Conservation (phyloP, 2,888 invertebrate genomes). For the Helobdella robusta region DNA sequence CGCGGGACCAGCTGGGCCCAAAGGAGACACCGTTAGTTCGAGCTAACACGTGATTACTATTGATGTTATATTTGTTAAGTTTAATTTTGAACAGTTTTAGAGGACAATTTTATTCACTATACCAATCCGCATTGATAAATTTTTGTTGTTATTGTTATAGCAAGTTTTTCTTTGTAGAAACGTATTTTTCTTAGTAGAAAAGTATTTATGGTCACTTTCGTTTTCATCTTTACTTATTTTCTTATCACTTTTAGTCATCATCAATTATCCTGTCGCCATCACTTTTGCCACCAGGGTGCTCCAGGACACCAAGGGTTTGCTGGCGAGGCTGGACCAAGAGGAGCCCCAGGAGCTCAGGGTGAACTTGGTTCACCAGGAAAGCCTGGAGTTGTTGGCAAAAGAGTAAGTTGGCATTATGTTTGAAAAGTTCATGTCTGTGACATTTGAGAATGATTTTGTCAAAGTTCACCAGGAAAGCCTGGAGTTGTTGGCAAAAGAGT, state of each 20-base stretch:
- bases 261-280: no score
- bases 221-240: no score
- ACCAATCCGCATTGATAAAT: no score
- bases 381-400: conserved; percentile 25
- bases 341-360: conserved; percentile 15
- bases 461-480: conserved; percentile 20
- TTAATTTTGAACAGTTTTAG: no score
- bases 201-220: no score
- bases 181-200: no score
- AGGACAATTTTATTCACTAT: no score
- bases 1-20: conserved; percentile 26
- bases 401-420: conserved; percentile 8
- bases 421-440: not conserved
- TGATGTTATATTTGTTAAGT: no score
- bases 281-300: not conserved
- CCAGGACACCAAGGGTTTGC: conserved; percentile 3
- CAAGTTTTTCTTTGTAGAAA: no score
- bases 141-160: no score
- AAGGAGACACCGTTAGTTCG: conserved; percentile 26
- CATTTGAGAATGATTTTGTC: not conserved
- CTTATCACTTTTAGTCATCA: no score
- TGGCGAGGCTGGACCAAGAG: conserved; percentile 2
- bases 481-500: conserved; percentile 27
- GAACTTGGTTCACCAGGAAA: conserved; percentile 19
- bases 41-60: no score